Evolutionary conservation across 2,888 invertebrate genomes (phyloP).

Genomic region (Polylopha cassiicola): DNA sequence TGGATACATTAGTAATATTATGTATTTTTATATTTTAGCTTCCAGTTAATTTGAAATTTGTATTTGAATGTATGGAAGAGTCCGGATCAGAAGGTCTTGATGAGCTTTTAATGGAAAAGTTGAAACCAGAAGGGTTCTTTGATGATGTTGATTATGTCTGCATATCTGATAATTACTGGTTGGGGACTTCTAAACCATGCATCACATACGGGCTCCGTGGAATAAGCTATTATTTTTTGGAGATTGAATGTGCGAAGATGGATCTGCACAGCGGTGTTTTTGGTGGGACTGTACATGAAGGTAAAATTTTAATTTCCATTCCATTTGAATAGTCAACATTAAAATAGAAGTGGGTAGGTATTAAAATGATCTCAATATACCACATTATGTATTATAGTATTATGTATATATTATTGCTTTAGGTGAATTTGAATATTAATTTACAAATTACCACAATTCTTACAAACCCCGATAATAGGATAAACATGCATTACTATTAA

Average conservation of each 20-base stretch:
- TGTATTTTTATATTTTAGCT: conserved; percentile 52
- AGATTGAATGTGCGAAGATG: conserved; percentile 91
- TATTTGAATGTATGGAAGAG: conserved; percentile 99
- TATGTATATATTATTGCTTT: too few relatives aligned
- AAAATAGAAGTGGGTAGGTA: too few relatives aligned
- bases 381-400: too few relatives aligned
- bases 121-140: conserved; percentile 84
- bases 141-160: conserved; percentile 94
- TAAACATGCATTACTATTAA: too few relatives aligned
- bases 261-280: conserved; percentile 98
- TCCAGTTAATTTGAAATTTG: conserved; percentile 90
- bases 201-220: conserved; percentile 97
- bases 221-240: conserved; percentile 92
- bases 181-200: conserved; percentile 97
- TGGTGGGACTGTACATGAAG: conserved; percentile 91
- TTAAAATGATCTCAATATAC: too few relatives aligned
- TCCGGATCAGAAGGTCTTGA: conserved; percentile 97
- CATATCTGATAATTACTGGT: conserved; percentile 99
- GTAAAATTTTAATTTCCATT: conserved; percentile 62
- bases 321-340: too few relatives aligned
- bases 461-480: too few relatives aligned
- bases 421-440: too few relatives aligned
- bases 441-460: too few relatives aligned
- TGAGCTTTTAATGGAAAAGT: conserved; percentile 80
- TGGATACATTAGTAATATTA: not conserved